Evolutionary conservation across 37 sponge, comb jelly and placozoan species (phyloP), one percentile per base, ranked within the genome.

Genomic region (Aplysina aerophoba): DNA sequence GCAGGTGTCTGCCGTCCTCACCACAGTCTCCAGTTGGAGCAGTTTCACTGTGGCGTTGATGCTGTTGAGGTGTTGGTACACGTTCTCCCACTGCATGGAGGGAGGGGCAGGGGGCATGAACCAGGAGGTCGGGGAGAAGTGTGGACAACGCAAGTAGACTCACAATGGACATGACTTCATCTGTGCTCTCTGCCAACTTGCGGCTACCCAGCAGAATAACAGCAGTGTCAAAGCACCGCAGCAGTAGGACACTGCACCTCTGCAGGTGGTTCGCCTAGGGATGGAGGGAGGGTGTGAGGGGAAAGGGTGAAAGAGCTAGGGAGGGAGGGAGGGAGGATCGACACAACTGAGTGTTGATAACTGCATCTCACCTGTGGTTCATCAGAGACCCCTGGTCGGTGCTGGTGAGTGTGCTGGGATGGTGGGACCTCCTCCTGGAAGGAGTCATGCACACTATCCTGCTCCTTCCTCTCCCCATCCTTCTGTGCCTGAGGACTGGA

Each of bases 171-270:
- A 14, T 11, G 4, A 75, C 20, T 17, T 75, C 54, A 1, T 40
- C 54, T 21, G 14, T 75, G 0, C 40, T 50, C 0, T 87, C 24
- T 16, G 90, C 73, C 4, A 93, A 81, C 21, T 85, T 84, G 6
- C 55, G 12, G 53, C 86, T 81, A 3, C 87, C 88, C 56, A 93
- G 69, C 44, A 90, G 44, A 19, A 88, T 63, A 20, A 88, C 59
- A 38, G 74, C 41, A 15, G 94, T 93, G 79, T 88, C 55, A 68
- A 88, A 72, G 59, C 88, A 83, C 41, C 50, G 79, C 69, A 90
- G 89, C 12, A 93, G 79, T 21, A 85, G 87, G 20, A 90, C 53
- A 55, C 88, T 84, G 30, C 63, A 63, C 25, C 63, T 66, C 25
- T 63, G 27, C 25, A 82, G 55, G 22, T 80, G 81, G 31, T 59